Evolutionary conservation across 2,888 invertebrate species (phyloP).

Genomic region (Idaea biselata): DNA sequence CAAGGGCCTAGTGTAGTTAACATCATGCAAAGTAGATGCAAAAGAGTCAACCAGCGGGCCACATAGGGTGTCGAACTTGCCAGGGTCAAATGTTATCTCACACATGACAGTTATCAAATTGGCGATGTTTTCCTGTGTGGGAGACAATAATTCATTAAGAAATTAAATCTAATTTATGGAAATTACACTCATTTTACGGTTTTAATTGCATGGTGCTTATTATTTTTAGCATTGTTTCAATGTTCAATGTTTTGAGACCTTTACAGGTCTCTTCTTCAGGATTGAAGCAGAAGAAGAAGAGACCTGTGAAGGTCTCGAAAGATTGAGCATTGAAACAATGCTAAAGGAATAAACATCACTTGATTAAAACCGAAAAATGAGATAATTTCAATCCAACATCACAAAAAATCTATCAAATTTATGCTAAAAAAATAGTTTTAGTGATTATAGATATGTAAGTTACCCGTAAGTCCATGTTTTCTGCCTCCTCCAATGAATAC

Average conservation of each 20-base stretch:
- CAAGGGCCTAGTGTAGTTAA: conserved; percentile 80
- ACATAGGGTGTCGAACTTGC: conserved; percentile 86
- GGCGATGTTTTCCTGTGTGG: conserved; percentile 69
- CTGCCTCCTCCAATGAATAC: conserved; percentile 66
- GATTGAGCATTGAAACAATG: too few species aligned
- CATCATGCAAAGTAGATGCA: conserved; percentile 83
- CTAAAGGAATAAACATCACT: too few species aligned
- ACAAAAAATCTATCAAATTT: too few species aligned
- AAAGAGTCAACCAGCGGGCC: conserved; percentile 86
- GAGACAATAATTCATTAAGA: conserved; percentile 10
- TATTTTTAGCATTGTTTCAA: too few species aligned
- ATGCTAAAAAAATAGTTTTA: not conserved
- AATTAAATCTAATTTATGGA: conserved; percentile 19
- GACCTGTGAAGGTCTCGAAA: too few species aligned
- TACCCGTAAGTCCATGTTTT: conserved; percentile 68
- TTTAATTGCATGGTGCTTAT: too few species aligned
- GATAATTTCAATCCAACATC: too few species aligned
- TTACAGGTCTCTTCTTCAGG: too few species aligned
- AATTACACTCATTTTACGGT: too few species aligned
- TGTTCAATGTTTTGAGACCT: too few species aligned
- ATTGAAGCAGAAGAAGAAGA: too few species aligned
- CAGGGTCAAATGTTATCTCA: conserved; percentile 88
- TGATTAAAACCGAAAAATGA: too few species aligned
- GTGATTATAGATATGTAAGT: not conserved
- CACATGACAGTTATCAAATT: conserved; percentile 86